These are phyloP conservation scores for Calycopis cecrops DNA, from an alignment of 1,140 invertebrate species.

Conservation along the genomic window DNA sequence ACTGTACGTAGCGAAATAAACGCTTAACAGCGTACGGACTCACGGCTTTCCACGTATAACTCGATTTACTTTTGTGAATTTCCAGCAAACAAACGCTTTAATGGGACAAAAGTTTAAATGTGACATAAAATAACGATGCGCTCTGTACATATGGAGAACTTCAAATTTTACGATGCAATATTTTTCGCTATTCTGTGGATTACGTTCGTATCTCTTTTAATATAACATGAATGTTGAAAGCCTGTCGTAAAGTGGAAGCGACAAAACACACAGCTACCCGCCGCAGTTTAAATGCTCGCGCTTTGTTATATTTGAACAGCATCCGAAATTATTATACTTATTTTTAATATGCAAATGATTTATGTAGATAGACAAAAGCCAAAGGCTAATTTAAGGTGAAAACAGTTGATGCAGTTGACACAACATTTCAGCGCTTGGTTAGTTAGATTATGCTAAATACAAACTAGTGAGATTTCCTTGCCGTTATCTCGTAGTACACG, in stretches of 20 bases:
- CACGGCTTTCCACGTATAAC: conserved; percentile 54
- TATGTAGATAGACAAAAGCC: too few species aligned
- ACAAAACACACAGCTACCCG: neutral
- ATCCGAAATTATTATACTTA: too few species aligned
- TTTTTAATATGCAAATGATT: too few species aligned
- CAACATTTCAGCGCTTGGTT: too few species aligned
- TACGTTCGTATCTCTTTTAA: conserved; percentile 2
- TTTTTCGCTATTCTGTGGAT: conserved; percentile 16
- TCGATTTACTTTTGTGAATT: conserved; percentile 65
- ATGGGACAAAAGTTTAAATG: conserved; percentile 54
- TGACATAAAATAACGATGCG: conserved; percentile 39
- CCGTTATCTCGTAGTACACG: neutral
- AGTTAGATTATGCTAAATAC: too few species aligned
- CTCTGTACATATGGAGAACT: conserved; percentile 19
- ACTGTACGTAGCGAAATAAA: conserved; percentile 55
- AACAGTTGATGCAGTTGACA: too few species aligned
- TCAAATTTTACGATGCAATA: conserved; percentile 28
- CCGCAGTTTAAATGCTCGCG: too few species aligned
- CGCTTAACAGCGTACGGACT: conserved; percentile 41
- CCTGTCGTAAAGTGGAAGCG: conserved; percentile 1
- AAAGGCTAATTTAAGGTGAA: too few species aligned
- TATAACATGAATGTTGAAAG: conserved; percentile 7
- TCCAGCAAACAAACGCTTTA: conserved; percentile 46
- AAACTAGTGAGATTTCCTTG: too few species aligned
- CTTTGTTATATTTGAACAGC: too few species aligned